phyloP scores from a whole-genome alignment of 1,140 invertebrate genomes.

The Papilio xuthus region DNA sequence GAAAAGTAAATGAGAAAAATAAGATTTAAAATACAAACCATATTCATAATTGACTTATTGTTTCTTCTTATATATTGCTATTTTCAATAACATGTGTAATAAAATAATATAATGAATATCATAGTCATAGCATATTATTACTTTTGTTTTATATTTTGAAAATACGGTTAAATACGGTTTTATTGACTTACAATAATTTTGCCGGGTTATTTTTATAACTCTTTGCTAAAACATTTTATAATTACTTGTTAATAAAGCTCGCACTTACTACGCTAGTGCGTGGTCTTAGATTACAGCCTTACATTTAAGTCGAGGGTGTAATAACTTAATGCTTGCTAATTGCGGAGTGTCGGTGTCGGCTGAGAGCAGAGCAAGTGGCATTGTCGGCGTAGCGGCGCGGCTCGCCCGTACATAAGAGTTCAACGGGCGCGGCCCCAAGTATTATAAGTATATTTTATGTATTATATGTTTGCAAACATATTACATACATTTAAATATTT shows the following conservation, averaged over 20 bases:
- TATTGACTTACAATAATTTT: too few species aligned
- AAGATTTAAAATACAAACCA: neutral
- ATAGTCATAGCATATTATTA: too few species aligned
- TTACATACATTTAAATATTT: neutral
- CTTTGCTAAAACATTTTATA: neutral
- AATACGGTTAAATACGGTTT: neutral
- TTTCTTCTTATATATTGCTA: neutral
- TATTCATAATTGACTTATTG: neutral
- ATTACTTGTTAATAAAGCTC: neutral
- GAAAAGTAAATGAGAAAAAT: too few species aligned
- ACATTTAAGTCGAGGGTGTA: neutral
- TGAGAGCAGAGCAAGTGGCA: neutral
- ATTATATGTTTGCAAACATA: neutral
- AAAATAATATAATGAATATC: neutral
- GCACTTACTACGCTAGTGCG: neutral
- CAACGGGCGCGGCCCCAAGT: slow-evolving; percentile 47
- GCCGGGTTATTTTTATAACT: neutral
- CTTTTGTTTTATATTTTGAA: neutral
- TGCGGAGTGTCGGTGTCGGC: neutral
- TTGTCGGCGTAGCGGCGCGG: slow-evolving; percentile 16
- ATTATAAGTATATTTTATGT: neutral
- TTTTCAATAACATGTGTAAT: neutral
- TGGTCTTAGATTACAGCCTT: neutral
- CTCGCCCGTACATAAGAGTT: slow-evolving; percentile 46
- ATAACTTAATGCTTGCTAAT: slow-evolving; percentile 14